Base-by-base conservation (phyloP, 2,888 invertebrate species). In the Pachymerium ferrugineum region DNA sequence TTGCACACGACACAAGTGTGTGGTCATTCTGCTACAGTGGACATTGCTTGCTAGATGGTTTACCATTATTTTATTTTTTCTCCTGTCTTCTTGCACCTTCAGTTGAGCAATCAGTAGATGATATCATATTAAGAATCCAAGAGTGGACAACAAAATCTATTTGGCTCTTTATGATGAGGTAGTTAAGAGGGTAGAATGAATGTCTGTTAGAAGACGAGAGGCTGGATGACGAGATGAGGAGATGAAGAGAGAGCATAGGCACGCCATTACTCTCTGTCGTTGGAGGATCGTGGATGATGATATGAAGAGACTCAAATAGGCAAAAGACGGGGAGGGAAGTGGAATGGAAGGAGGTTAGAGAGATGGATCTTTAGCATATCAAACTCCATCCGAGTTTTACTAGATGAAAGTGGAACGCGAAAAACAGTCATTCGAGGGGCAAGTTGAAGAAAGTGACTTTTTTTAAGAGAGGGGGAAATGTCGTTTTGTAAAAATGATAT, bases 311-410 rank as follows among this genome's bases (percentile, higher is more conserved):
- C 16, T 54, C 19, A 54, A 54, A 54, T 54, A 54, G 47, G 47
- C 47, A 54, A 54, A 54, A 54, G 47, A n/a, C n/a, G 47, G 22
- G 47, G 47, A 54, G 47, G 19, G 22, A 54, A n/a, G n/a, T n/a
- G n/a, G n/a, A n/a, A n/a, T n/a, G n/a, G n/a, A n/a, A n/a, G n/a
- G n/a, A n/a, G n/a, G n/a, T n/a, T n/a, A n/a, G n/a, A n/a, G n/a
- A n/a, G n/a, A n/a, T n/a, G n/a, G 47, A 54, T 54, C 47, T 54
- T 54, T 54, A 54, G 47, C 47, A 54, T 54, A 54, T 54, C 47
- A 54, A n/a, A 54, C 47, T 54, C 47, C 47, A 54, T 54, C 47
- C 22, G 47, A 19, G 16, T 16, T 22, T 54, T 16, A 54, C 47
- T 54, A 54, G 47, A 54, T 54, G 47, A 54, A 10, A 54, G 47